Conservation (phyloP, 2,113 vertebrate genomes). For the Bos indicus region DNA sequence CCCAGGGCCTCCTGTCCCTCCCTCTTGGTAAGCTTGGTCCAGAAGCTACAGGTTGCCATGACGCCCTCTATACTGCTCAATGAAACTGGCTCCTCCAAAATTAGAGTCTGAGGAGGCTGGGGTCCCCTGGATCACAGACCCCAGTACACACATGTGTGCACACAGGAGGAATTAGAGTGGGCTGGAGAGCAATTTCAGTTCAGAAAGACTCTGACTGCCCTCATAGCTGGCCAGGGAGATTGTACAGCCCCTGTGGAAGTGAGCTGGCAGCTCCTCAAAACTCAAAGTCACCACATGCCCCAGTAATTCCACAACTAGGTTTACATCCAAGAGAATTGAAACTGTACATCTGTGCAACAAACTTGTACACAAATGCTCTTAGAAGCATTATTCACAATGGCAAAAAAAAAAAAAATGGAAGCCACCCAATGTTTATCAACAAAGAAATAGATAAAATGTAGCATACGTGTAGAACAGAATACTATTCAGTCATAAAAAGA, state of each 20-base stretch:
- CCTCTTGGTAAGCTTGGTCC: not conserved
- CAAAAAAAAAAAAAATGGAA: not conserved
- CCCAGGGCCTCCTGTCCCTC: not conserved
- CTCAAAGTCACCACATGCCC: not conserved
- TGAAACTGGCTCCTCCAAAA: not conserved
- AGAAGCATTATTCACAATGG: not conserved
- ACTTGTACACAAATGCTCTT: not conserved
- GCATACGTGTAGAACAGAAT: fast-evolving
- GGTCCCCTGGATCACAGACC: not conserved
- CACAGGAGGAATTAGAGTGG: not conserved
- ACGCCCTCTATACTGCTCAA: fast-evolving
- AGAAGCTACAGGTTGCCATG: fast-evolving
- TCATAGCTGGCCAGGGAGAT: fast-evolving
- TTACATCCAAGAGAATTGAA: not conserved
- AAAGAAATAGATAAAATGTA: not conserved
- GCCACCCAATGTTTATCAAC: not conserved
- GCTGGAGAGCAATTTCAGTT: not conserved
- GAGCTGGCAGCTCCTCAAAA: not conserved
- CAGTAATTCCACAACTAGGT: not conserved
- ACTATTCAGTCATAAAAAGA: not conserved
- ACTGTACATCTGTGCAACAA: not conserved
- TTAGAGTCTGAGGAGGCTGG: not conserved
- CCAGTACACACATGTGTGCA: fast-evolving
- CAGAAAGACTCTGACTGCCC: not conserved
- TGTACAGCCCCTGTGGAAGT: not conserved